Evolutionary conservation across 2,888 invertebrate species (phyloP).

Genomic region (Muscina levida): DNA sequence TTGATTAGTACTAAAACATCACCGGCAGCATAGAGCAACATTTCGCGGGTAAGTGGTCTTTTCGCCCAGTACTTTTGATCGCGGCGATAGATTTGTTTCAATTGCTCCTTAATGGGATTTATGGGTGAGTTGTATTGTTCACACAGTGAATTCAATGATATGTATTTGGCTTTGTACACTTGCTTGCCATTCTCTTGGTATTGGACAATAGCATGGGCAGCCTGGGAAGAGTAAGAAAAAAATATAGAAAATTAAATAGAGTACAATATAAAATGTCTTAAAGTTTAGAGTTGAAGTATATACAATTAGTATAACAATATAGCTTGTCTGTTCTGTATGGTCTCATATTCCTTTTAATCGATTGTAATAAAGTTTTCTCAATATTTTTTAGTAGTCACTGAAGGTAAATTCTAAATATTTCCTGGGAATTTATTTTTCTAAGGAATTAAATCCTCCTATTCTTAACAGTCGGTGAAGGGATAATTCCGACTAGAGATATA

Average conservation of each 20-base stretch:
- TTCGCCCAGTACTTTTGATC: slow-evolving; percentile 95
- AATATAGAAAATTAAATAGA: neutral
- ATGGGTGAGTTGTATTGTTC: slow-evolving; percentile 92
- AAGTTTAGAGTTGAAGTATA: too few relatives aligned
- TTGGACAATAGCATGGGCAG: slow-evolving; percentile 94
- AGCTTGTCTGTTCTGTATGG: too few relatives aligned
- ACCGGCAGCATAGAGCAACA: slow-evolving; percentile 94
- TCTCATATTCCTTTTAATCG: too few relatives aligned
- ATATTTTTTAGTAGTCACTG: too few relatives aligned
- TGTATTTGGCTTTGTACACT: slow-evolving; percentile 96
- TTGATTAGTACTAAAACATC: slow-evolving; percentile 93
- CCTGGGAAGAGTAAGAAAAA: slow-evolving; percentile 78
- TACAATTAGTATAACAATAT: too few relatives aligned
- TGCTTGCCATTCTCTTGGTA: slow-evolving; percentile 94
- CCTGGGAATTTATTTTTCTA: too few relatives aligned
- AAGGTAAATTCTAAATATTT: too few relatives aligned
- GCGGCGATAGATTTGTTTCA: slow-evolving; percentile 90
- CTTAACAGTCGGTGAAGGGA: too few relatives aligned
- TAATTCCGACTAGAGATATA: too few relatives aligned
- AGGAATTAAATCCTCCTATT: too few relatives aligned
- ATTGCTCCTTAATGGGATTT: slow-evolving; percentile 94
- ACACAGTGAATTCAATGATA: slow-evolving; percentile 94
- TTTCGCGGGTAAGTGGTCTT: slow-evolving; percentile 92
- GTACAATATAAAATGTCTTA: too few relatives aligned
- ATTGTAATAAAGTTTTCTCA: too few relatives aligned